Evolutionary conservation across 2,113 vertebrate species (phyloP), one percentile per base, ranked within the genome.

Genomic region (Monopterus albus): DNA sequence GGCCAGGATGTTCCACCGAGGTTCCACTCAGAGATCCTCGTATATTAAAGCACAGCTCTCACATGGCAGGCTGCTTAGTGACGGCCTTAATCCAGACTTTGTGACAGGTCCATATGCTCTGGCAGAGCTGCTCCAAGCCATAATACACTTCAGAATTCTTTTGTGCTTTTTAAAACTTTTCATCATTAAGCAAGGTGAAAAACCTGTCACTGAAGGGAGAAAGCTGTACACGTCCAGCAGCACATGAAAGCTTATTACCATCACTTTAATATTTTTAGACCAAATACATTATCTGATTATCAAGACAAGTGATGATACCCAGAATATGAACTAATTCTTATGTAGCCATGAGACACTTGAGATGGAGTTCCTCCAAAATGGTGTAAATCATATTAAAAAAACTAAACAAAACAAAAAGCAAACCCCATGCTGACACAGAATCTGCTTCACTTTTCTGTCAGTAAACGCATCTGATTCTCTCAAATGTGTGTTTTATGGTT

Each of bases 91-190:
- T 70, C 71, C 75, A 56, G 59, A 36, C 17, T 12, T 5, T 56
- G 11, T 75, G 65, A 66, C 59, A 46, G 52, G 59, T 12, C 75
- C 70, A 65, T 28, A 28, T 70, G 69, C 21, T 78, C 57, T 62
- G 49, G 67, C 23, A 50, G 33, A 36, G 42, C 40, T 3, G 40
- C 43, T 21, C 20, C 3, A 4, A 57, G 8, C 6, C 7, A 0
- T 39, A 33, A 51, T 31, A 31, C n/a, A 1, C 8, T 31, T 6
- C 8, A 31, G 8, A 7, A 7, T 7, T 31, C 29, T 31, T 31
- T 31, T 31, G 5, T 6, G 29, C 8, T 31, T 31, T 31, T 53
- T 45, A 55, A 3, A 18, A 20, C 9, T 5, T 2, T 55, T 10
- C 9, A 18, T 58, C 14, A 52, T 70, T 42, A 47, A 28, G 58